Evolutionary conservation across 1,140 invertebrate genomes (phyloP), one percentile per base, ranked within the genome.

Genomic region (Brachionus asplanchnoidis): DNA sequence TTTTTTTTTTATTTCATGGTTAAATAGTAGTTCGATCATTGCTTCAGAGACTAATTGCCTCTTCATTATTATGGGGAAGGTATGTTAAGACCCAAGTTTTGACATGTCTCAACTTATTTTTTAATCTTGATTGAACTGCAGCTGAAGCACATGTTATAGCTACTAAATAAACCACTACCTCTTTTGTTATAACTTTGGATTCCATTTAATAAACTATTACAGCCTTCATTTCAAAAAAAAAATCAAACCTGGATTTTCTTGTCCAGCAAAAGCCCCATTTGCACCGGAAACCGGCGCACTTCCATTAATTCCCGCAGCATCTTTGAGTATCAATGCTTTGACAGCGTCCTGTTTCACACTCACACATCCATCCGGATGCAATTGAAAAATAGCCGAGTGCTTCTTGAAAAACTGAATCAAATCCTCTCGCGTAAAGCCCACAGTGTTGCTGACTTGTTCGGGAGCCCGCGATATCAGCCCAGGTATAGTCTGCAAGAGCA

Each of bases 281-380:
- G 11, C 20, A 50, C 26, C 53, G 46, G 46, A 12, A 11, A 28
- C 23, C 11, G 73, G 5, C 3, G 11, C 23, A 75, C 77, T 79
- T 12, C 23, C 8, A 23, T 32, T 32, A 2, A 42, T 36, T 11
- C 28, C 42, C 8, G 70, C n/a, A 42, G n/a, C 12, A 36, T 85
- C 73, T 79, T 85, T 85, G 46, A 77, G 46, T 46, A 85, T 78
- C 26, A 85, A 79, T 3, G 84, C 73, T 46, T 68, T 73, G 14
- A 85, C 84, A 50, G 84, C 84, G 36, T 85, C 84, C 28, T 73
- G 56, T 79, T 85, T 85, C 8, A 85, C 84, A 36, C 73, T 78
- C 14, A 85, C 75, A 79, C 73, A 78, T n/a, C 84, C 84, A 66
- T 85, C 73, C 8, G 84, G 77, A 79, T 85, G 79, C 50, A 84